These are phyloP conservation scores for Blera fallax DNA, from an alignment of 2,888 invertebrate species.

Conservation along the genomic window DNA sequence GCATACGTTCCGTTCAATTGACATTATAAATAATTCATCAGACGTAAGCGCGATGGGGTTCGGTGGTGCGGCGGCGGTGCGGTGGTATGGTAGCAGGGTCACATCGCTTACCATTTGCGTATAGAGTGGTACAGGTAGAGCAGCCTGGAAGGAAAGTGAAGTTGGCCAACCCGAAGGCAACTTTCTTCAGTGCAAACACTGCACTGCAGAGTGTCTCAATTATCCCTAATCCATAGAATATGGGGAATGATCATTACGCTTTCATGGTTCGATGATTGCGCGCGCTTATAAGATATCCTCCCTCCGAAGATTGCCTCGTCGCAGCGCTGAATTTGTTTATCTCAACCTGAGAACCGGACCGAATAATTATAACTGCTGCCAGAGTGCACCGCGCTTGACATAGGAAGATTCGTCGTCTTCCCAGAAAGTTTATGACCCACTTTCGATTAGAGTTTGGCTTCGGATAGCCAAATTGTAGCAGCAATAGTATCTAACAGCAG, in stretches of 20 bases:
- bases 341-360: slow-evolving; percentile 70
- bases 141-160: slow-evolving; percentile 66
- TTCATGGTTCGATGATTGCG: slow-evolving; percentile 54
- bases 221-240: slow-evolving; percentile 72
- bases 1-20: slow-evolving; percentile 62
- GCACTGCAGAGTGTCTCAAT: slow-evolving; percentile 61
- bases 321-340: slow-evolving; percentile 55
- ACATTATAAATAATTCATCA: slow-evolving; percentile 73
- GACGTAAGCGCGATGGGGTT: slow-evolving; percentile 60
- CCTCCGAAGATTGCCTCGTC: neutral
- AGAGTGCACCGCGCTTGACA: slow-evolving; percentile 55
- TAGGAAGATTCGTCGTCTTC: slow-evolving; percentile 62
- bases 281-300: slow-evolving; percentile 37
- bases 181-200: slow-evolving; percentile 49
- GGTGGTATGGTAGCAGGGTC: slow-evolving; percentile 64
- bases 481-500: slow-evolving; percentile 12
- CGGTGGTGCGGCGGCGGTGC: slow-evolving; percentile 23
- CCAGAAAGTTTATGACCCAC: slow-evolving; percentile 72
- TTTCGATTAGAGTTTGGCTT: slow-evolving; percentile 66
- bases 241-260: slow-evolving; percentile 59
- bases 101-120: slow-evolving; percentile 70
- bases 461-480: slow-evolving; percentile 67
- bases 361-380: slow-evolving; percentile 69
- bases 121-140: neutral
- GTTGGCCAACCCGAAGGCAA: slow-evolving; percentile 65